Base-by-base conservation (phyloP, 2,113 vertebrate species). In the Riparia riparia region DNA sequence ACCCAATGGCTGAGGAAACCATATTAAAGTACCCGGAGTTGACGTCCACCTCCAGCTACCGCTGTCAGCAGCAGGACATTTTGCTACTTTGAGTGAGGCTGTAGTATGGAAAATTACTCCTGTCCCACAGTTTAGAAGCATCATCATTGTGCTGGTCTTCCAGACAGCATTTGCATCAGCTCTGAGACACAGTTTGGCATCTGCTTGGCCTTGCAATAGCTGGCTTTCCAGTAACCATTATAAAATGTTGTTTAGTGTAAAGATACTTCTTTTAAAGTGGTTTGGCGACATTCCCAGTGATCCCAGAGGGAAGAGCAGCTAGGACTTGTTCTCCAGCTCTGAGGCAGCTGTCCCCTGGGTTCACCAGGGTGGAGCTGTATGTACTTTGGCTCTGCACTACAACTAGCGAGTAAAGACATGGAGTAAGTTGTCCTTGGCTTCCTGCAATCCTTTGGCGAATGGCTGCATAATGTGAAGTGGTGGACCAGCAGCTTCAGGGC, bases 141-240 rank as follows among this genome's bases (percentile, higher is more conserved):
- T 83, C 12, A 0, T 80, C 61, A 34, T 50, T 0, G 2, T 77
- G n/a, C 42, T 69, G 50, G 29, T 61, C 54, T 88, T 92, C 54
- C 79, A 90, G 82, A 63, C 74, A 73, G 31, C 2, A 7, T 77
- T 73, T 93, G 66, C 74, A 77, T 82, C 85, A 86, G 42, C 66
- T 82, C 66, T 61, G 78, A 86, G 63, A 69, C 56, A 60, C 37
- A 32, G 25, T 88, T 88, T 90, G 79, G 71, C 82, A n/a, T 90
- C 58, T 88, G 34, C 51, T 69, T 88, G 82, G 54, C 58, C 51
- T 88, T 94, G 80, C 88, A 90, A 34, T 79, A 73, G 25, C 44
- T 92, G 41, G 10, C 61, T 93, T 95, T 94, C 92, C 85, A 93
- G 63, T 74, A 90, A 72, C 63, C 45, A 22, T 83, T 86, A 72